These are phyloP conservation scores for Drosophila ananassae DNA, from an alignment of 1,140 invertebrate genomes.

Conservation along the genomic window DNA sequence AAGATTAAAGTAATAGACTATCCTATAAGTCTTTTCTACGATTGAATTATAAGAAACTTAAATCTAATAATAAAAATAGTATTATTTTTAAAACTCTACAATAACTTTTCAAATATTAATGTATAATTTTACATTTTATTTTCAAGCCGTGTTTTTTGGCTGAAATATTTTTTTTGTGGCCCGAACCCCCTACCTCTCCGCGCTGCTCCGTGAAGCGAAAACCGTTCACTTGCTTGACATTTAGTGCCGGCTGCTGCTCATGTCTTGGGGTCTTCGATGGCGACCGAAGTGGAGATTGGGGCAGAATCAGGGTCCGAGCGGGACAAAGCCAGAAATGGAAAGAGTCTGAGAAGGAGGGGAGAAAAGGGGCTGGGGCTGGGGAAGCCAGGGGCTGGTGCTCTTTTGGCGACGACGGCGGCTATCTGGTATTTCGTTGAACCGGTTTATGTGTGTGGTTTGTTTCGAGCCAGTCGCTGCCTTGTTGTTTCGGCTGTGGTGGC, in stretches of 20 bases:
- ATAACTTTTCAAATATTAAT: no score
- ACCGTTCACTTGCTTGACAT: constrained; percentile 68
- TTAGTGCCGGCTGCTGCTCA: constrained; percentile 63
- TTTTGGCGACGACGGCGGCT: constrained; percentile 42
- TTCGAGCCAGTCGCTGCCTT: constrained; percentile 31
- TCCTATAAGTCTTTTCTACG: no score
- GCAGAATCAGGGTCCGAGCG: constrained; percentile 11
- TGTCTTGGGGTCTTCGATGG: constrained; percentile 38
- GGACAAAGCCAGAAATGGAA: not conserved
- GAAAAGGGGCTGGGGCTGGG: no score
- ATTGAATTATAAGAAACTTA: not conserved
- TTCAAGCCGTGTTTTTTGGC: no score
- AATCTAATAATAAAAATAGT: not conserved
- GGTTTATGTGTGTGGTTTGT: constrained; percentile 58
- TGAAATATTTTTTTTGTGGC: not conserved
- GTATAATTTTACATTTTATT: no score
- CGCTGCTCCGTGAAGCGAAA: constrained; percentile 14
- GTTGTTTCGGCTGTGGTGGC: constrained; percentile 36
- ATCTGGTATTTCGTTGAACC: constrained; percentile 72
- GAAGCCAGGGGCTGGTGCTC: constrained; percentile 30
- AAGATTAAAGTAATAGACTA: not conserved
- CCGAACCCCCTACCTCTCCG: not conserved
- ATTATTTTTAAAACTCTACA: no score
- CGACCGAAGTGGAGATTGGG: constrained; percentile 25
- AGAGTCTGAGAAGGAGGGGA: not conserved